Evolutionary conservation across 2,797 vertebrate genomes (phyloP).

Genomic region (Scyliorhinus canicula): DNA sequence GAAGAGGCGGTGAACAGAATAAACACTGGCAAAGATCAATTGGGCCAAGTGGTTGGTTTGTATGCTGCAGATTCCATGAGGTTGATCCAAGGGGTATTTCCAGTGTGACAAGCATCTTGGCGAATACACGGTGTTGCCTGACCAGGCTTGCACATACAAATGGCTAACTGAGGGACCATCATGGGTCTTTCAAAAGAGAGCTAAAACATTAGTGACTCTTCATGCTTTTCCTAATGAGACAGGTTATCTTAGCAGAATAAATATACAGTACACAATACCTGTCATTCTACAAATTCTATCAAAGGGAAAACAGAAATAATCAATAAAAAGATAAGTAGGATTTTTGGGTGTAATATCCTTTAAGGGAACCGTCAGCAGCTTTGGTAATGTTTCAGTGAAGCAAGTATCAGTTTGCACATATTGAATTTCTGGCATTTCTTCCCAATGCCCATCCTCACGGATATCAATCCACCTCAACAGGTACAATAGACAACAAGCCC

Average conservation of each 20-base stretch:
- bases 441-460: background rate
- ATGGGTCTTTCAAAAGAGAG: background rate
- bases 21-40: background rate
- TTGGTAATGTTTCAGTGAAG: background rate
- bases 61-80: background rate
- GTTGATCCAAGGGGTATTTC: background rate
- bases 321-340: background rate
- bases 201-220: background rate
- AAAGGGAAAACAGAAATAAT: background rate
- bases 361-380: background rate
- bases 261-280: background rate
- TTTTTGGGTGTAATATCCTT: background rate
- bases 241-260: background rate
- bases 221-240: background rate
- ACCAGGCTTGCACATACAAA: background rate
- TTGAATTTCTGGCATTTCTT: background rate
- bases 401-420: background rate
- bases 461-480: background rate
- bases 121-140: background rate
- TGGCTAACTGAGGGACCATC: background rate
- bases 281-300: background rate
- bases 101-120: no score
- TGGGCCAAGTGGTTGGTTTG: background rate
- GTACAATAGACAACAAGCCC: background rate
- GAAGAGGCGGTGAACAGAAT: background rate